Base-by-base conservation (phyloP, 2,888 invertebrate genomes). In the Octodonta nipae region DNA sequence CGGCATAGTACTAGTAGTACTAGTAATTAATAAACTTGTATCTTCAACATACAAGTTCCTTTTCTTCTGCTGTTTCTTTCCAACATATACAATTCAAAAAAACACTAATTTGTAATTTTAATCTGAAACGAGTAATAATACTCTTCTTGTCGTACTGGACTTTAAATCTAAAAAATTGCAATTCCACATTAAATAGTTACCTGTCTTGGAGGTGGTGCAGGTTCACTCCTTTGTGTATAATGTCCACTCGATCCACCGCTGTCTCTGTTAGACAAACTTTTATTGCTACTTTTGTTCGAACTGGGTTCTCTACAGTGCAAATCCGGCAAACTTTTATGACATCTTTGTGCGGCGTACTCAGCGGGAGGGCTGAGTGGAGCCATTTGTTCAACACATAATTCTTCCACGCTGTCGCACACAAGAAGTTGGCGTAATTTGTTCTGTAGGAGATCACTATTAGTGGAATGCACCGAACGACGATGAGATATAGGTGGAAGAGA, bases 171-270 rank as follows among this genome's bases (percentile, higher is more conserved):
- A n/a, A n/a, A n/a, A n/a, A n/a, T n/a, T n/a, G n/a, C n/a, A n/a
- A n/a, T n/a, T n/a, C n/a, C n/a, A n/a, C n/a, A n/a, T n/a, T n/a
- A n/a, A n/a, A 29, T 15, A 37, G 13, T 32, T 48, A 61, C 61
- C 47, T 60, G 61, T 56, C 59, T 51, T 10, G 59, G 58, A 17
- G 60, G 59, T 34, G 59, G 61, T 17, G 60, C 72, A n/a, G 83
- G 83, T 44, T 83, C 83, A 52, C 82, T 82, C 41, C 79, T 71
- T 58, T 83, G 83, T 34, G 82, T 83, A 57, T 80, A 84, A 60
- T 83, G 84, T 0, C 83, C 84, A 37, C 82, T 82, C 1, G 81
- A 82, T 17, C 83, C 83, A 15, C 84, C 84, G 0, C 82, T 83
- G 58, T 84, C 84, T 2, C 83, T 73, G 32, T 84, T 84, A 8